These are phyloP conservation scores for Thecocarcelia acutangulata DNA, from an alignment of 2,888 invertebrate genomes.

Conservation along the genomic window DNA sequence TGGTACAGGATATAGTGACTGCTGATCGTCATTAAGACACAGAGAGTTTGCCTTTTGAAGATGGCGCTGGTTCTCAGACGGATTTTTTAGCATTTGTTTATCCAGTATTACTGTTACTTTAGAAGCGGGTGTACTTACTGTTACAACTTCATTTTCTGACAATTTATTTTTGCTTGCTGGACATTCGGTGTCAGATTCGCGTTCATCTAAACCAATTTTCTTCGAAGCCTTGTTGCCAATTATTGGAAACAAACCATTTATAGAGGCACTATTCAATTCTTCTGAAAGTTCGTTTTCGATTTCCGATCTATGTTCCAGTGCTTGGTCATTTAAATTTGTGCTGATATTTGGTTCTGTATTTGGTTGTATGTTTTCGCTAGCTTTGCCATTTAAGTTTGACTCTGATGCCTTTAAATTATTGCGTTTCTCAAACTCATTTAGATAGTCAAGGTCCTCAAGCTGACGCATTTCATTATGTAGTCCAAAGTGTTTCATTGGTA, in stretches of 20 bases:
- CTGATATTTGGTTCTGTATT: background rate
- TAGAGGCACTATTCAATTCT: background rate
- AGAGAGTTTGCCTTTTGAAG: constrained; percentile 26
- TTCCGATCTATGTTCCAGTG: background rate
- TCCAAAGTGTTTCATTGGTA: background rate
- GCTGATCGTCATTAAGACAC: constrained; percentile 17
- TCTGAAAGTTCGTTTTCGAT: background rate
- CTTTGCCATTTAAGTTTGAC: background rate
- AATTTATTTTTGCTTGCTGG: background rate
- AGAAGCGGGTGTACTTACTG: background rate
- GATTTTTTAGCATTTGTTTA: background rate
- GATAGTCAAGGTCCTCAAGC: background rate
- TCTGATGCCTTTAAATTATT: background rate
- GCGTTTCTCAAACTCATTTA: background rate
- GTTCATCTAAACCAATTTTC: background rate
- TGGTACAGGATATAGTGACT: background rate
- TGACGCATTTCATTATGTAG: background rate
- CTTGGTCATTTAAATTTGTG: background rate
- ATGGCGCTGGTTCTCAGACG: background rate
- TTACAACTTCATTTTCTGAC: background rate
- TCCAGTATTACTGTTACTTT: background rate
- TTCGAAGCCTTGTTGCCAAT: constrained; percentile 4
- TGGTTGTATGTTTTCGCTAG: background rate
- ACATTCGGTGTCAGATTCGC: background rate
- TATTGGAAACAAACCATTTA: constrained; percentile 2